A percentile compares a stretch with the other conserved stretches of the same genome.
Conservation (phyloP, 2,113 vertebrate genomes). For the Tringa solitaria region DNA sequence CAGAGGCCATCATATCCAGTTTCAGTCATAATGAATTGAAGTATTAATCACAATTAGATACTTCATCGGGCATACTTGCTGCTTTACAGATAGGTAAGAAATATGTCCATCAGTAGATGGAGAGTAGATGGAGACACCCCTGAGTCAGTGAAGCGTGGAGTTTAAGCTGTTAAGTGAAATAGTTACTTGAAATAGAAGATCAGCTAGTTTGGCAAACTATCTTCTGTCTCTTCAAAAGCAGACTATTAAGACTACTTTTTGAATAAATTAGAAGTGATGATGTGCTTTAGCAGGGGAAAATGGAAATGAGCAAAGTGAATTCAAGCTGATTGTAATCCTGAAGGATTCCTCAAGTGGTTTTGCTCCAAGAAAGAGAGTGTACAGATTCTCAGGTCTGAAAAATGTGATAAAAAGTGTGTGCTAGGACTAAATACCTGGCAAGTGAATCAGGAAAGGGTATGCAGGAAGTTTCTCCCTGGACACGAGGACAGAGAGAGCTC, state of each 20-base stretch:
- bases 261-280: not conserved
- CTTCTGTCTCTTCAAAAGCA: not conserved
- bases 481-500: not conserved
- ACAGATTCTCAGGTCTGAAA: not conserved
- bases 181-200: not conserved
- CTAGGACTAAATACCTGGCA: not conserved
- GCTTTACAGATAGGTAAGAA: not conserved
- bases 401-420: not conserved
- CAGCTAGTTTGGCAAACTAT: not conserved
- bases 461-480: not conserved
- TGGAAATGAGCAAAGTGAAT: not conserved
- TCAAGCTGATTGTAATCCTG: not conserved
- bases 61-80: not conserved
- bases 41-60: not conserved
- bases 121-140: not conserved
- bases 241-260: not conserved
- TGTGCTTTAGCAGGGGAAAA: not conserved
- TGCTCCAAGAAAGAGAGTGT: not conserved
- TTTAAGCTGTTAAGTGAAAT: not conserved
- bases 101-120: not conserved
- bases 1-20: not conserved
- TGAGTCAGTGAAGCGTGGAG: not conserved
- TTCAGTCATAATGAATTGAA: not conserved
- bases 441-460: not conserved
- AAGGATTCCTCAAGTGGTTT: not conserved